Base-by-base conservation (phyloP, 2,113 vertebrate genomes). In the Osmerus eperlanus region DNA sequence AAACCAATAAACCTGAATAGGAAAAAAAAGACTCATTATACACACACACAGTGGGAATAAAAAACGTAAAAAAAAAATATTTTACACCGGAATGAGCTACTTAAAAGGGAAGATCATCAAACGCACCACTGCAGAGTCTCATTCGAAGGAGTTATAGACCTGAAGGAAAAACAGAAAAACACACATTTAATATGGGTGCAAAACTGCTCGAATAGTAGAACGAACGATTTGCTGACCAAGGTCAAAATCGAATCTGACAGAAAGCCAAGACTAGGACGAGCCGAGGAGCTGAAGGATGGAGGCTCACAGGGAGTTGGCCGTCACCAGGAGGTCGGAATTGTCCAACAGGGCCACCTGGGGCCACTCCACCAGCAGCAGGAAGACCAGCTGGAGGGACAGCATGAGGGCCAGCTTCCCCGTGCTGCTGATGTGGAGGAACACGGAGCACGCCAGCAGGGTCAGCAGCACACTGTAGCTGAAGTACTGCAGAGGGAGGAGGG, bases 341-440 rank as follows among this genome's bases (percentile, higher is more conserved):
- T 97, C 94, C 8, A 98, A 98, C 73, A 98, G 90, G 74, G 87
- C 67, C 21, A 94, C 95, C 65, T 95, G 93, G 56, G 97, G 95
- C 65, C 95, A 96, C 90, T 97, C 94, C 52, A 96, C 90, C 82
- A 99, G 88, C 87, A 95, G 84, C 83, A 99, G 87, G 85, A 95
- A 99, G 69, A 89, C 82, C 83, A 94, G 85, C 91, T 95, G 95
- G 72, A 98, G 93, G 84, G 91, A 82, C 86, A 96, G 87, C 95
- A 94, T 94, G 80, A 99, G 93, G 64, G 92, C 92, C 89, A 99
- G 88, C 86, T 99, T 99, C 73, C 96, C 95, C 0, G 96, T 95
- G 92, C 96, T 99, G 89, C 95, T 99, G 92, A 98, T 96, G 90
- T 99, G 97, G 80, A 98, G 93, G 93, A 97, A 99, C 86, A 98